Base-by-base conservation (phyloP, 1,140 invertebrate genomes). In the Drosophila busckii region DNA sequence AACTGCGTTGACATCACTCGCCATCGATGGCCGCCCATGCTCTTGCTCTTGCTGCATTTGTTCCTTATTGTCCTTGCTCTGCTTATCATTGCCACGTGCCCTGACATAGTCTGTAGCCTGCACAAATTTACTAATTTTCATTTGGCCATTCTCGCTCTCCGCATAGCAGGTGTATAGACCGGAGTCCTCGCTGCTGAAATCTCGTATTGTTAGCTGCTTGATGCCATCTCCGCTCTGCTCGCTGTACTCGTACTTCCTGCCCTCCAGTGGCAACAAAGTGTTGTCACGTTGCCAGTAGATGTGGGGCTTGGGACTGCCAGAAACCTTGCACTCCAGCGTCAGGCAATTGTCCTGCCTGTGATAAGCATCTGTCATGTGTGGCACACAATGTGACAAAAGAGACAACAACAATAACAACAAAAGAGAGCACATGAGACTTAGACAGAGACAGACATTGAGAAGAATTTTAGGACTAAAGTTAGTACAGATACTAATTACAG, bases 261-360 rank as follows among this genome's bases (percentile, higher is more conserved):
- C 88, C 62, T 49, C 87, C 49, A 84, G n/a, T 1, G 71, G 64
- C 7, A 93, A 59, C 23, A 90, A 83, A 20, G 90, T 84, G 1
- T 93, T 93, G 85, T 97, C 93, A 78, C 94, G 95, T 28, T 92
- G 93, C 95, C 96, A 98, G 49, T 92, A 91, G 2, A 98, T 89
- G 1, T 49, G 15, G 0, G 86, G 85, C 44, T 85, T 87, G 6
- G 85, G 85, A 20, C 78, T 78, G n/a, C 84, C 84, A 3, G 84
- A 82, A 3, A 86, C 70, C 31, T 87, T 86, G 60, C 86, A 87
- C 56, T 87, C 85, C 26, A 87, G 46, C 0, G 59, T 67, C 2
- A 87, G 55, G 12, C 70, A 63, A 40, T 86, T 86, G 19, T 29
- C 40, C 40, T 84, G 73, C 54, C 73, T 65, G 54, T 86, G 67